phyloP scores from a whole-genome alignment of 2,888 invertebrate species.

The Mythimna pallens region DNA sequence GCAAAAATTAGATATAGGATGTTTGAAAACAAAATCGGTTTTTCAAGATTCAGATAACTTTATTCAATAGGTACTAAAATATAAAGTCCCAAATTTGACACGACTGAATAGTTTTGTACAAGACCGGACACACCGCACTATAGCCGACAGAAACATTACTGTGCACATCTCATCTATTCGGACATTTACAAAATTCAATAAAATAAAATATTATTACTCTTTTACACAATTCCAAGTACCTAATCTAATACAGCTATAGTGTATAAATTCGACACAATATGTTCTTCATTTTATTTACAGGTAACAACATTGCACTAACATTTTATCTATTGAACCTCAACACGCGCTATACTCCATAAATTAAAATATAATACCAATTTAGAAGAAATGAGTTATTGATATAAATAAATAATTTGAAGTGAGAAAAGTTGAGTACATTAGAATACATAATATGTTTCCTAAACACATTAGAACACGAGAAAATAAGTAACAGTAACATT shows the following conservation, averaged over 20 bases:
- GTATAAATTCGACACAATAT: constrained; percentile 76
- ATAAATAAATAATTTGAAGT: constrained; percentile 68
- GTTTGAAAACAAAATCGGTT: constrained; percentile 7
- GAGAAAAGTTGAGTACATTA: constrained; percentile 55
- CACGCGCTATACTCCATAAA: constrained; percentile 44
- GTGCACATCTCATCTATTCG: constrained; percentile 45
- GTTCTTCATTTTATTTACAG: constrained; percentile 73
- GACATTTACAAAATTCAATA: constrained; percentile 70
- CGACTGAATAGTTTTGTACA: constrained; percentile 69
- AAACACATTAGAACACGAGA: constrained; percentile 54
- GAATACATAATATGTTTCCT: constrained; percentile 54
- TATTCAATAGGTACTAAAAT: constrained; percentile 81
- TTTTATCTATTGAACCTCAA: constrained; percentile 52
- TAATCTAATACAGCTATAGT: constrained; percentile 62
- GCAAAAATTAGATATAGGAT: too few relatives aligned
- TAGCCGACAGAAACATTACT: constrained; percentile 47
- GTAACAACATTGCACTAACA: constrained; percentile 68
- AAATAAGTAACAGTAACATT: constrained; percentile 72
- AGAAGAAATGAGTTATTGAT: constrained; percentile 53
- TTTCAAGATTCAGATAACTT: constrained; percentile 75
- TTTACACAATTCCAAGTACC: constrained; percentile 69
- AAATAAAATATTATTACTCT: constrained; percentile 69
- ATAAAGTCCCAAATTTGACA: constrained; percentile 82
- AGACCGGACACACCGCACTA: constrained; percentile 50
- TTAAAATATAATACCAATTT: constrained; percentile 55